Base-by-base conservation (phyloP, 2,888 invertebrate species). In the Synergus itoensis region DNA sequence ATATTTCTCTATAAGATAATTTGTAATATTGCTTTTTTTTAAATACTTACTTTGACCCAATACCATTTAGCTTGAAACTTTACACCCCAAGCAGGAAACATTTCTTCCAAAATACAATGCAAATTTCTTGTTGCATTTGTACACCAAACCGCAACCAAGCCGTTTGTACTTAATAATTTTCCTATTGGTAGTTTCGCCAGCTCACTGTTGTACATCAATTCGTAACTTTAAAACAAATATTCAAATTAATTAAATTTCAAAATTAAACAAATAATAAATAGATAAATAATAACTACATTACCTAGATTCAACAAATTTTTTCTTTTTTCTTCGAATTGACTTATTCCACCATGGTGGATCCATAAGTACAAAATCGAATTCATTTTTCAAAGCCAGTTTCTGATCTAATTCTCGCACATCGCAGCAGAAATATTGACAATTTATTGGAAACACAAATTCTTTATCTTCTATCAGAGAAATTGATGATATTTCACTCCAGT, bases 281-380 rank as follows among this genome's bases (percentile, higher is more conserved):
- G 36, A 36, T 62, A 14, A 69, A 75, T 78, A 77, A 80, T 77
- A 81, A 65, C 77, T 79, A 85, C 82, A 86, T 88, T 93, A 96
- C 94, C 95, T 95, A 84, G 95, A 92, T 81, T 95, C 94, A 77
- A 92, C 89, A 90, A 94, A 94, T 79, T 94, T 94, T 85, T 93
- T 93, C 88, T 95, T 96, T 89, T 96, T 93, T 82, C 99, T 94
- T 87, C 97, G 95, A 69, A 99, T 97, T 83, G 97, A 98, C 92
- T 98, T 98, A 91, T 99, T 99, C 94, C 96, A 95, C 99, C 99
- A 99, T 0, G 99, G 99, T 48, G 99, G 99, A 93, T 99, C 99
- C 85, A 98, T 93, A 21, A 99, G 92, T 76, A 99, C 94, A 77
- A 98, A 93, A 91, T 98, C 97, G 93, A 94, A 99, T 81, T 93